phyloP scores from a whole-genome alignment of 2,888 invertebrate species.

The Blomia tropicalis region DNA sequence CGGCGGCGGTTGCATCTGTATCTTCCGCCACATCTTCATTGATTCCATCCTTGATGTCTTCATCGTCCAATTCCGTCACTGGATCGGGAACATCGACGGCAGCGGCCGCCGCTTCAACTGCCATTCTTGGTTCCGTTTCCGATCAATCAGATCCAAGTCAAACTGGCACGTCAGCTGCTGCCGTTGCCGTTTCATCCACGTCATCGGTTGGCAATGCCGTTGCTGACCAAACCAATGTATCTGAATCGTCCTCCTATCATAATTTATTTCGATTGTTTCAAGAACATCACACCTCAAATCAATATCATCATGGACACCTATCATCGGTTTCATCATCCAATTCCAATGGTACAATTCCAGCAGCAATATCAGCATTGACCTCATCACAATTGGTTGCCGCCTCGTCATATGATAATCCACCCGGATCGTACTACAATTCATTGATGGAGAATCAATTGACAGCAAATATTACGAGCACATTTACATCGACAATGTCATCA shows the following conservation, averaged over 20 bases:
- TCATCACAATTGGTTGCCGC: background rate
- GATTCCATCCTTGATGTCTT: too few species aligned
- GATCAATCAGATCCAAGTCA: background rate
- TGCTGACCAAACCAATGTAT: background rate
- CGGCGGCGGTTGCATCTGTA: too few species aligned
- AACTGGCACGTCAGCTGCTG: background rate
- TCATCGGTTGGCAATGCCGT: background rate
- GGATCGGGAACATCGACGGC: too few species aligned
- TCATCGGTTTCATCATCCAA: background rate
- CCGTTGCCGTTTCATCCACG: background rate
- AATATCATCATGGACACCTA: background rate
- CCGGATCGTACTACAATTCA: background rate
- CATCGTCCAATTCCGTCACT: too few species aligned
- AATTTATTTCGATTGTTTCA: too few species aligned
- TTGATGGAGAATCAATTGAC: background rate
- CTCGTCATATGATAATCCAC: background rate
- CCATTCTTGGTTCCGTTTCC: too few species aligned
- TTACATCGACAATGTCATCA: background rate
- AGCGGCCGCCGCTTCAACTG: too few species aligned
- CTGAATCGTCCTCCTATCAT: background rate
- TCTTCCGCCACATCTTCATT: too few species aligned
- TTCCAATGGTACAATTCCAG: slow-evolving; percentile 1
- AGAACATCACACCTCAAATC: background rate
- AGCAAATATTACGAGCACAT: background rate
- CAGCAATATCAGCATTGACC: background rate